Percentiles rank a stretch among this genome's conserved stretches.
phyloP scores from a whole-genome alignment of 2,113 vertebrate species.

The Athene cunicularia region DNA sequence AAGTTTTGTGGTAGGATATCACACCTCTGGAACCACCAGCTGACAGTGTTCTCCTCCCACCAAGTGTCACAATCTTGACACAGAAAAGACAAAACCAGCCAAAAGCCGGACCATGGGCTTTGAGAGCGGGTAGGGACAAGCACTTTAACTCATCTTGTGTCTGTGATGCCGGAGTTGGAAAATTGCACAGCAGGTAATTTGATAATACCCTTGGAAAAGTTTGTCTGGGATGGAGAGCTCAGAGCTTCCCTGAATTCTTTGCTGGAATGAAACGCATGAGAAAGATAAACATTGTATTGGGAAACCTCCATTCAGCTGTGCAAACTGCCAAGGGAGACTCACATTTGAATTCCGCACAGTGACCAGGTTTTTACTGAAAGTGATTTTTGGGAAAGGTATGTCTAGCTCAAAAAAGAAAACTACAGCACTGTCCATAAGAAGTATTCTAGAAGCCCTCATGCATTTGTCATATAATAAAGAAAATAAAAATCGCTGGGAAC shows the following conservation, averaged over 20 bases:
- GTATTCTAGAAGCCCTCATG: neutral
- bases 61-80: neutral
- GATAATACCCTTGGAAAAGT: neutral
- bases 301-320: neutral
- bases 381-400: neutral
- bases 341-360: neutral
- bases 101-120: neutral
- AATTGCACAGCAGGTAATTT: neutral
- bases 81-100: neutral
- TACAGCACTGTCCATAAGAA: neutral
- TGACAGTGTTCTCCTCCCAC: neutral
- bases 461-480: neutral
- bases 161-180: neutral
- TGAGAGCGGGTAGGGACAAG: neutral
- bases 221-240: neutral
- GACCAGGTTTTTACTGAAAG: neutral
- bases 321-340: neutral
- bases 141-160: neutral
- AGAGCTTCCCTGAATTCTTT: neutral
- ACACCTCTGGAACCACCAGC: conserved; percentile 38
- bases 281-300: neutral
- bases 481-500: neutral
- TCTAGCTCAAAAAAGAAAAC: neutral
- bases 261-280: neutral
- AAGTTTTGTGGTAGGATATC: conserved; percentile 28